phyloP scores from a whole-genome alignment of 2,797 vertebrate genomes.

The Phoeniculus purpureus region DNA sequence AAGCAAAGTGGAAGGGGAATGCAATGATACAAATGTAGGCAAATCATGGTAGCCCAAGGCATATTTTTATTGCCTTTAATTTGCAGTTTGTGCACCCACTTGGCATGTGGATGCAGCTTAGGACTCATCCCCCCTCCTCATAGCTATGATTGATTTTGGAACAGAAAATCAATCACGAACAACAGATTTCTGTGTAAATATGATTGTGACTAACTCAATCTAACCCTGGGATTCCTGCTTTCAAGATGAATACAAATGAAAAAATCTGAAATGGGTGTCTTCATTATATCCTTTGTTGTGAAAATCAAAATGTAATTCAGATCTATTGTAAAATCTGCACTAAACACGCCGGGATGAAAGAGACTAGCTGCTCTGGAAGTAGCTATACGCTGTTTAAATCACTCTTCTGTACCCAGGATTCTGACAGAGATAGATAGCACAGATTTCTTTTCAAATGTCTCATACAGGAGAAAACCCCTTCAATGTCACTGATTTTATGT shows the following conservation, averaged over 20 bases:
- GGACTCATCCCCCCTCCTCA: conserved; percentile 18
- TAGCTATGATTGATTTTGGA: conserved; percentile 28
- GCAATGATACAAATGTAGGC: background rate
- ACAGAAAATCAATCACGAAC: conserved; percentile 28
- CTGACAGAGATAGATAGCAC: conserved; percentile 43
- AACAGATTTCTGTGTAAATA: conserved; percentile 35
- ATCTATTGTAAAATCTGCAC: conserved; percentile 7
- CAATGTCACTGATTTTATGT: conserved; percentile 52
- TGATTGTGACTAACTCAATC: background rate
- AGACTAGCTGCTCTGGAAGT: conserved; percentile 15
- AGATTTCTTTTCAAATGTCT: conserved; percentile 64
- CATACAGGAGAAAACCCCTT: conserved; percentile 47
- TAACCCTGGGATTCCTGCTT: background rate
- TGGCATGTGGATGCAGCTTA: background rate
- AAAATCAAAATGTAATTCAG: conserved; percentile 48
- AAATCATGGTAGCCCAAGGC: background rate
- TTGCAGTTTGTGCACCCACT: conserved; percentile 8
- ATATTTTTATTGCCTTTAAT: conserved; percentile 28
- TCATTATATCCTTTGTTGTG: conserved; percentile 40
- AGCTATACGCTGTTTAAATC: background rate
- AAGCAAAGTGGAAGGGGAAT: background rate
- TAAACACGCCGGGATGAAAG: background rate
- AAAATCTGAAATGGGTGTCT: conserved; percentile 35
- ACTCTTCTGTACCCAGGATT: background rate
- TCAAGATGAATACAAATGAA: conserved; percentile 40